Evolutionary conservation across 2,113 vertebrate genomes (phyloP), one percentile per base, ranked within the genome.

Genomic region (Bos indicus): DNA sequence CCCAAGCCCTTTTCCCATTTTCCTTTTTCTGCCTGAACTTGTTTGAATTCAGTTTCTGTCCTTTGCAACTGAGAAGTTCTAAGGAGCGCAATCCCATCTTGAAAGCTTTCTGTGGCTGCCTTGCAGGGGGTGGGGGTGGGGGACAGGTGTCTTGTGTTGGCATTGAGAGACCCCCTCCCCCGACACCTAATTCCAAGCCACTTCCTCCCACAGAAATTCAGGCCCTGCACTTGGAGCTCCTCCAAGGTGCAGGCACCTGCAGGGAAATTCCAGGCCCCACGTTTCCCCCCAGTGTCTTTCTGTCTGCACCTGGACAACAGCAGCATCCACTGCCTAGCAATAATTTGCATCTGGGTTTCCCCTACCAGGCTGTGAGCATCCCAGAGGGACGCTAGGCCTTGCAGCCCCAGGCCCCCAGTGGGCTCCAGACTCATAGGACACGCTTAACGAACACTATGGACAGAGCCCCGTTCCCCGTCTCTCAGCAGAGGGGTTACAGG

Each of bases 261-360:
- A 2, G 33, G 57, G 67, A 83, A 9, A 26, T 36, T 64, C 43
- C 36, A 64, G 54, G 36, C 40, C 54, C 12, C 12, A 6, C 1
- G 28, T 14, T 48, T 33, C 81, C 36, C 19, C 33, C 19, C 52
- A 2, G 3, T 3, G 6, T 51, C 1, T 14, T 14, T 4, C 89
- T 25, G 15, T 25, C 86, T 10, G 30, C 36, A 33, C 26, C 81
- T 7, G 12, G 80, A 71, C 4, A 2, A 48, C 17, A 6, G 81
- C 43, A n/a, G 3, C 9, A 1, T 14, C 33, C 0, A 1, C 3
- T 0, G 4, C 83, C 3, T 1, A 2, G 54, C 8, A 17, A 4
- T 7, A 16, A 36, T 19, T 2, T 60, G 4, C 57, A 13, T 26
- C 30, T 81, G 46, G 7, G 19, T 17, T 46, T 82, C 48, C 25